Base-by-base conservation (phyloP, 2,888 invertebrate genomes). In the Acronicta alni region DNA sequence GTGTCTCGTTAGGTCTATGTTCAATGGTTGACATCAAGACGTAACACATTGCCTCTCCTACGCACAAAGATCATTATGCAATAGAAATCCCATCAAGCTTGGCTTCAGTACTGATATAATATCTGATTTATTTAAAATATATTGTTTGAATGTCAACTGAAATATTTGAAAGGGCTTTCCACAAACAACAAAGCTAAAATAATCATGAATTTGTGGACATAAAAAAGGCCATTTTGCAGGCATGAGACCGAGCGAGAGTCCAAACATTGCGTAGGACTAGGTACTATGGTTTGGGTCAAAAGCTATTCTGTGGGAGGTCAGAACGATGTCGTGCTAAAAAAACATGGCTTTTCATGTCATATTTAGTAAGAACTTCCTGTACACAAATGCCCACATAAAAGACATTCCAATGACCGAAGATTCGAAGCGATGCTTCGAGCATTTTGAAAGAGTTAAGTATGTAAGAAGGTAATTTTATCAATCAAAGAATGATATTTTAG, bases 1-100 rank as follows among this genome's bases (percentile, higher is more conserved):
- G 16, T 43, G 37, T 39, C 43, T 78, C 74, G 45, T 46, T 59
- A 57, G 72, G 70, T 76, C 76, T 74, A 64, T 74, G 48, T 62
- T 30, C 30, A 30, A 20, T 30, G 12, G 30, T 30, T 30, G 12
- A 30, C 30, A 12, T 12, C 35, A n/a, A 35, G 14, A 46, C 57
- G 45, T 57, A 66, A 60, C 57, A 58, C 49, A 37, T 67, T 47
- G 51, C 45, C 45, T 47, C 72, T 43, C 75, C 72, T 67, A 75
- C 75, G 62, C 72, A 52, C 18, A 37, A 48, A 32, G n/a, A n/a
- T n/a, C 55, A 55, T 62, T 67, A 69, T 46, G 66, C 18, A 75
- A 75, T 58, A 57, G 49, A 59, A 62, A 63, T 52, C 59, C 41
- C 53, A 67, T 64, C 55, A 57, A 49, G 0, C 41, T 20, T 41